Evolutionary conservation across 2,888 invertebrate species (phyloP).

Genomic region (Drosophila incognita): DNA sequence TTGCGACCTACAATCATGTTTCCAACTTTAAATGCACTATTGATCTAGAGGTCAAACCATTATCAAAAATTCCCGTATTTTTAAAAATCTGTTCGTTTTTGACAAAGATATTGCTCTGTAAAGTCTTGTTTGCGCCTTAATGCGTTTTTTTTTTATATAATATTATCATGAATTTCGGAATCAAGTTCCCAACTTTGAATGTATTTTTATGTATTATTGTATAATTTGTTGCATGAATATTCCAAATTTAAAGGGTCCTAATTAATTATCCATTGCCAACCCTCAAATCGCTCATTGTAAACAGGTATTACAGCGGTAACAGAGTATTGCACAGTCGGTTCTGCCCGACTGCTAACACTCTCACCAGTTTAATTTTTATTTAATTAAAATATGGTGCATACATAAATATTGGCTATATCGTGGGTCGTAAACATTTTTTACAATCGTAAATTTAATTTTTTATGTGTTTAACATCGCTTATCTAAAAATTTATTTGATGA

Average conservation of each 20-base stretch:
- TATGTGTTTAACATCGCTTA: constrained; percentile 36
- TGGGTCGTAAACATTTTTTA: constrained; percentile 42
- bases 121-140: neutral
- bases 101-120: too few species aligned
- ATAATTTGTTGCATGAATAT: neutral
- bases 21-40: neutral
- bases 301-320: neutral
- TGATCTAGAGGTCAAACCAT: neutral
- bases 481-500: constrained; percentile 44
- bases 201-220: too few species aligned
- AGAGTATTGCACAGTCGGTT: neutral
- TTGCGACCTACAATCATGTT: fast-evolving
- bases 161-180: too few species aligned
- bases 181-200: neutral
- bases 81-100: too few species aligned
- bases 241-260: neutral
- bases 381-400: constrained; percentile 59
- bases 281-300: neutral
- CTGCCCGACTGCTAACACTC: neutral
- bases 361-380: constrained; percentile 42
- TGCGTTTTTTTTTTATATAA: too few species aligned
- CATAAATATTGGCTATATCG: constrained; percentile 40
- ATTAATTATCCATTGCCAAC: neutral
- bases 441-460: constrained; percentile 18
- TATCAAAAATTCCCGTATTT: too few species aligned